Base-by-base conservation (phyloP, 2,888 invertebrate genomes). In the Antitype chi region DNA sequence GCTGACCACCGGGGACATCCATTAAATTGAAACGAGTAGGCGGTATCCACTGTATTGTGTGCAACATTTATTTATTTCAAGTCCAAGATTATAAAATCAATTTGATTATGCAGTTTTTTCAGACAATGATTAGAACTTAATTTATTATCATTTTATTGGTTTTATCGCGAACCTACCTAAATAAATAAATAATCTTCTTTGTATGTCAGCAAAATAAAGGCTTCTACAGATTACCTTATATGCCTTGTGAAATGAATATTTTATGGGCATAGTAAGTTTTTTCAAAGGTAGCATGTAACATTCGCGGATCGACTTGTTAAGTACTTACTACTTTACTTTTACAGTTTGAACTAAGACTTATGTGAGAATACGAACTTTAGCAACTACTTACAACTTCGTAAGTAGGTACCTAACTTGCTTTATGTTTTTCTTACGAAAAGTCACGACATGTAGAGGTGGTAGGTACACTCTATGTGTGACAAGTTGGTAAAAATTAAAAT, bases 1-100 rank as follows among this genome's bases (percentile, higher is more conserved):
- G 60, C 28, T 67, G 72, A 69, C 81, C 85, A 87, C 80, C 83
- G 83, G 81, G 70, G 83, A 76, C 78, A 73, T 75, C 64, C 70
- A 78, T 78, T 82, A 80, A 70, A 73, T 71, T 74, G 67, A 82
- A 78, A 73, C 53, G 28, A 25, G 62, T 69, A 52, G 70, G 72
- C 63, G 73, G 68, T 47, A 15, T 43, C 64, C 43, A 47, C 55
- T n/a, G 63, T 55, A 38, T 38, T 68, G 47, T 25, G 25, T 68
- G 57, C 76, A 47, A 52, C 43, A 20, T 74, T 80, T 49, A 52
- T 78, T 43, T 52, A 55, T 79, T 55, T 60, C 0, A 43, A 67
- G 11, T 49, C 6, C 1, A n/a, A 49, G 25, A 43, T 25, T 53
- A 9, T 53, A 57, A 63, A 25, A 53, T 25, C 11, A 55, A 32